A percentile compares a stretch with the other conserved stretches of the same genome.
Evolutionary conservation across 2,888 invertebrate species (phyloP).

Genomic region (Adineta ricciae): DNA sequence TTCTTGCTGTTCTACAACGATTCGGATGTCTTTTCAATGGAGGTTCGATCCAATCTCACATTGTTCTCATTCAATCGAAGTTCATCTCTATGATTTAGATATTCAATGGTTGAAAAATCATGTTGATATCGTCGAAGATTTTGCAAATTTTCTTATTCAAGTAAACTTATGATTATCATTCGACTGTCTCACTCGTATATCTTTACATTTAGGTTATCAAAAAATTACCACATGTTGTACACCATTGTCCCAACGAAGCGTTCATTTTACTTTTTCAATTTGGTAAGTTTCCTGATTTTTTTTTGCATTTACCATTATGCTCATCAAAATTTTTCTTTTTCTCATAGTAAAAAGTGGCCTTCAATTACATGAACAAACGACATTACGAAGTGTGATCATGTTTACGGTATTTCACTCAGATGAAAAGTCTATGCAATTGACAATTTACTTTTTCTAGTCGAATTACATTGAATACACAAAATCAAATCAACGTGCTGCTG

Average conservation of each 20-base stretch:
- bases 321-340: constrained; percentile 53
- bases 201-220: constrained; percentile 19
- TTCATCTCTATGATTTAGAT: constrained; percentile 38
- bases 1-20: constrained; percentile 12
- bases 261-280: constrained; percentile 55
- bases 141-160: constrained; percentile 58
- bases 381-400: constrained; percentile 57
- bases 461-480: constrained; percentile 56
- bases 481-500: constrained; percentile 21
- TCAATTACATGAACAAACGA: constrained; percentile 56
- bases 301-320: constrained; percentile 4
- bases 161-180: constrained; percentile 49
- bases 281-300: constrained; percentile 38
- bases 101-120: constrained; percentile 54
- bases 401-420: constrained; percentile 52
- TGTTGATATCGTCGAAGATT: constrained; percentile 63
- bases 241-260: constrained; percentile 40
- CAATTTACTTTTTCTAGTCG: constrained; percentile 43
- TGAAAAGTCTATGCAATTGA: too few species aligned
- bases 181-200: neutral
- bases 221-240: constrained; percentile 30
- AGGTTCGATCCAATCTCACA: neutral
- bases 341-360: constrained; percentile 50
- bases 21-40: constrained; percentile 6
- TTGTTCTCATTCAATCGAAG: neutral